Base-by-base conservation (phyloP, 2,797 vertebrate species). In the Nyctalus aviator region DNA sequence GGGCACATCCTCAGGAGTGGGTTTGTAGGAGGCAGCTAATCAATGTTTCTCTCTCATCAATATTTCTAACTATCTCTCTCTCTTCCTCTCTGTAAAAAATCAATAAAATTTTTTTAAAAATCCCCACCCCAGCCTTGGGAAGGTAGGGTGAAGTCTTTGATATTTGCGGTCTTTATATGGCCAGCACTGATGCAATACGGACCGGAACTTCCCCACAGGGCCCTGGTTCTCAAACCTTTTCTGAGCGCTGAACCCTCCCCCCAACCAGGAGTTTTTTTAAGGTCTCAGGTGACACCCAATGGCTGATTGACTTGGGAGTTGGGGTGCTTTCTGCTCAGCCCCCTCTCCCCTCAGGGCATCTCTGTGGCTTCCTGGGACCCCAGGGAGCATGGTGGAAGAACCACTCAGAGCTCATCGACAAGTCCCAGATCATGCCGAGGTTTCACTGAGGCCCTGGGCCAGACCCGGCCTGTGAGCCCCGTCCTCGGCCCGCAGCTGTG, bases 361-460 rank as follows among this genome's bases (percentile, higher is more conserved):
- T 68, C 11, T 77, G 21, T 17, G n/a, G 55, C 57, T 32, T 79
- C 14, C 37, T 3, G 30, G 50, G 53, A 66, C 53, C 11, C 27
- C 6, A 14, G 46, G 84, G 64, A 57, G 30, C 77, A 30, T 8
- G 1, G 25, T 76, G 35, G 30, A 37, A 69, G 79, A 89, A 35
- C 14, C 76, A 9, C 77, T 30, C 66, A 4, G 77, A 25, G 25
- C 55, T 62, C 32, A 32, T 25, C 37, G 71, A 20, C 37, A 75
- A 6, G 5, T 5, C 27, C 18, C n/a, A 20, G 48, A 11, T 23
- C 7, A 8, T 4, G 2, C 35, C 4, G 3, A 76, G 12, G 12
- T 32, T 83, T 57, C 17, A 0, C 14, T 1, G 44, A 32, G 21
- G n/a, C 11, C 3, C 3, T 7, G 59, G 48, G 37, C n/a, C 37